Base-by-base conservation (phyloP, 2,797 vertebrate species). In the Malacoraja senta region DNA sequence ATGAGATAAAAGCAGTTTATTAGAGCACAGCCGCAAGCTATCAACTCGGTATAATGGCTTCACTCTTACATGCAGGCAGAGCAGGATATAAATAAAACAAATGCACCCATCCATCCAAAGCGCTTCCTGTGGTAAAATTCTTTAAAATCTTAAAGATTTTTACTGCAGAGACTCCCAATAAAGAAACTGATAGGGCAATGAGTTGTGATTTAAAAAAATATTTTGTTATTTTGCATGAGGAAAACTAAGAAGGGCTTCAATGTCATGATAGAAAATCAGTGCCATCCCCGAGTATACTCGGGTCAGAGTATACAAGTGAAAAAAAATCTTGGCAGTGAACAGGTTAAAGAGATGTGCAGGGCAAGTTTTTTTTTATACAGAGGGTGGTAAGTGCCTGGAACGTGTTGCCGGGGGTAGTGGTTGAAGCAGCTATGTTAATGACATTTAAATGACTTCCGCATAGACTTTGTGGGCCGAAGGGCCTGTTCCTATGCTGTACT, bases 1-100 rank as follows among this genome's bases (percentile, higher is more conserved):
- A 84, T 84, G 44, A 58, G 26, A 84, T 84, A 53, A 84, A 84
- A 84, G 81, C 53, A 61, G 81, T 84, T 84, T 84, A 61, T 84
- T 84, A 84, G 81, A 84, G 61, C 81, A 84, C 26, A 58, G 44
- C 81, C 12, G 53, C 53, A 61, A 53, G 81, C 53, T 61, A 84
- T 58, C 79, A 80, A 44, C 81, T 58, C 24, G 13, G 24, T 84
- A 53, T 8, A 84, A 84, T 29, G 81, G 53, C 86, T 71, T 38
- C 65, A 21, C 63, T 91, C 32, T 68, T 17, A 91, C 86, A 91
- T n/a, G 71, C 15, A 7, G 9, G 63, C 38, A 63, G 86, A 71
- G 32, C 10, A 38, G 32, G 65, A 84, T 61, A 84, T 61, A 84
- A 61, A 84, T 84, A 84, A 84, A 84, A 84, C 44, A 61, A 84